phyloP scores from a whole-genome alignment of 1,140 invertebrate species.

The Pygmarrhopalites habei region DNA sequence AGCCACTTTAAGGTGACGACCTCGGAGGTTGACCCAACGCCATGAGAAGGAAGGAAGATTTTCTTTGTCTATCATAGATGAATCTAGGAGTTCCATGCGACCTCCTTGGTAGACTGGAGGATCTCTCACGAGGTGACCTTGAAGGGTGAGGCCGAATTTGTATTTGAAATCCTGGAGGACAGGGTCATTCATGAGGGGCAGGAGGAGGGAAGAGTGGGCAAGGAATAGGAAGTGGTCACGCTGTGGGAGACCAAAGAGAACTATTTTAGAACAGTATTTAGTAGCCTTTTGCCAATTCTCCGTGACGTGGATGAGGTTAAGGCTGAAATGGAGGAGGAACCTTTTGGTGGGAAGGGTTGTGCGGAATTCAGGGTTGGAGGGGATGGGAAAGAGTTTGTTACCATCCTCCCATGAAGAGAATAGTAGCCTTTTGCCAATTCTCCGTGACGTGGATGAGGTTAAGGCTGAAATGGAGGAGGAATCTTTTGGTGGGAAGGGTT shows the following conservation, averaged over 20 bases:
- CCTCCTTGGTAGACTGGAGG: neutral
- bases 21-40: conserved; percentile 1
- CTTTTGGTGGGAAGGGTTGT: too few relatives aligned
- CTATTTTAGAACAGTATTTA: conserved; percentile 53
- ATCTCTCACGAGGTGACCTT: neutral
- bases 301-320: neutral
- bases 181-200: neutral
- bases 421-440: conserved; percentile 52
- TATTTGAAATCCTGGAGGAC: neutral
- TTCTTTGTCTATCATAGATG: neutral
- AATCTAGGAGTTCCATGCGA: neutral
- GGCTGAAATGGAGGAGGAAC: too few relatives aligned
- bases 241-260: conserved; percentile 55
- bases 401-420: too few relatives aligned
- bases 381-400: too few relatives aligned
- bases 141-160: neutral
- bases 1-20: conserved; percentile 14
- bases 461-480: too few relatives aligned
- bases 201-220: neutral
- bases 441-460: neutral
- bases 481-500: too few relatives aligned
- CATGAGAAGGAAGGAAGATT: neutral
- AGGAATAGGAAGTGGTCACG: conserved; percentile 51
- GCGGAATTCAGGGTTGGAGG: too few relatives aligned
- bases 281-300: conserved; percentile 48